Base-by-base conservation (phyloP, 1,140 invertebrate genomes). In the Copidosoma floridanum region DNA sequence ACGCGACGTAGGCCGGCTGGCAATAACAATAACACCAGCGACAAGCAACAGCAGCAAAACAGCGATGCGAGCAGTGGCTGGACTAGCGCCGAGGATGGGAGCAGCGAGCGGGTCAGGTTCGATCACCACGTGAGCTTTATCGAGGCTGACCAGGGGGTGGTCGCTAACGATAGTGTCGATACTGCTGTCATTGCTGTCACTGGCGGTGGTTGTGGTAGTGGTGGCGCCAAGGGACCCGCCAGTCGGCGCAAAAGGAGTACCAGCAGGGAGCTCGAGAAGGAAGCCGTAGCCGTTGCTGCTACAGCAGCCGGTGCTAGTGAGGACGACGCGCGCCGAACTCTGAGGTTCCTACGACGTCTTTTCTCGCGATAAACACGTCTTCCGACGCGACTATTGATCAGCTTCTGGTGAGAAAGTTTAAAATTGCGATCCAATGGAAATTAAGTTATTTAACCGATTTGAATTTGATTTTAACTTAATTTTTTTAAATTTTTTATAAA, bases 41-140 rank as follows among this genome's bases (percentile, higher is more conserved):
- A 75, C 70, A 46, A 81, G 71, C 38, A 41, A 11, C 51, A 76
- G 69, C 44, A 82, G 72, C 70, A 80, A 44, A 71, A 69, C 10
- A 81, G 78, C 29, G 80, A 82, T 23, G 79, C 75, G 0, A 75
- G 72, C 41, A 81, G 72, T 55, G n/a, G n/a, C 5, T 53, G 50
- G 32, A 72, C 68, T 12, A 78, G 75, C 14, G 78, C 73, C 4
- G 86, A 87, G 60, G 86, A 87, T 58, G 82, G 82, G 48, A 80
- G 77, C 6, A 87, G 85, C 0, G 85, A 85, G 66, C 71, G 84
- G 0, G 82, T 85, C 3, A 75, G 82, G 29, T 85, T 85, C 61
- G 83, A 85, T 60, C 82, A 85, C 66, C 83, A 83, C 47, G 79
- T 85, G 18, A 82, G 79, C 51, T 78, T 80, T 32, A 75, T 81